phyloP scores from a whole-genome alignment of 2,888 invertebrate genomes.

The Marronus borbonicus region DNA sequence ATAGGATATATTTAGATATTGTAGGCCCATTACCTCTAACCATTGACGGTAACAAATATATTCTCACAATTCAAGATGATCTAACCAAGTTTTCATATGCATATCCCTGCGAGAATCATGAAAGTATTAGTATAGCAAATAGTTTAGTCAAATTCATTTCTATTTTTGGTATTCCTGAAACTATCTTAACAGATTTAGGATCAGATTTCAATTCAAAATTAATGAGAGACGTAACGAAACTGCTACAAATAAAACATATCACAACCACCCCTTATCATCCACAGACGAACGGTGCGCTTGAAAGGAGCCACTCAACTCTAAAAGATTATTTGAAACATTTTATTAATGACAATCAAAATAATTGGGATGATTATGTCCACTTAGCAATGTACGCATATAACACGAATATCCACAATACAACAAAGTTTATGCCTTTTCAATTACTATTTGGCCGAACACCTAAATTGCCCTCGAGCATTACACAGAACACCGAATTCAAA shows the following conservation, averaged over 20 bases:
- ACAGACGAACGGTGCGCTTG: conserved; percentile 61
- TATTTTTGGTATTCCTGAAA: conserved; percentile 57
- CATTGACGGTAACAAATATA: conserved; percentile 58
- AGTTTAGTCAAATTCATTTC: conserved; percentile 57
- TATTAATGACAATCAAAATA: conserved; percentile 57
- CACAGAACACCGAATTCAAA: conserved; percentile 57
- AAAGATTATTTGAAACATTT: conserved; percentile 61
- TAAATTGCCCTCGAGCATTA: conserved; percentile 54
- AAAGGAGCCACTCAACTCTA: conserved; percentile 62
- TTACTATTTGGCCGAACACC: conserved; percentile 56
- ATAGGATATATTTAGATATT: conserved; percentile 61
- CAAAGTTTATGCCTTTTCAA: conserved; percentile 58
- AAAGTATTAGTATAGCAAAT: conserved; percentile 57
- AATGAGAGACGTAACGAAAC: conserved; percentile 59
- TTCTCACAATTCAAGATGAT: conserved; percentile 62
- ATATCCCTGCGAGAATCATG: conserved; percentile 53
- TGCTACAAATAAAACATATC: conserved; percentile 60
- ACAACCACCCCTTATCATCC: conserved; percentile 61
- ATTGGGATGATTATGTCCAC: conserved; percentile 63
- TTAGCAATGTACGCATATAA: conserved; percentile 61
- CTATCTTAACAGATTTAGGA: conserved; percentile 61
- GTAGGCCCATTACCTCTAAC: conserved; percentile 61
- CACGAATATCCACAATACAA: conserved; percentile 55
- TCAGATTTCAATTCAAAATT: conserved; percentile 59
- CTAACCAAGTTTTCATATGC: conserved; percentile 54